phyloP scores from a whole-genome alignment of 2,113 vertebrate species.

The Pelodiscus sinensis region DNA sequence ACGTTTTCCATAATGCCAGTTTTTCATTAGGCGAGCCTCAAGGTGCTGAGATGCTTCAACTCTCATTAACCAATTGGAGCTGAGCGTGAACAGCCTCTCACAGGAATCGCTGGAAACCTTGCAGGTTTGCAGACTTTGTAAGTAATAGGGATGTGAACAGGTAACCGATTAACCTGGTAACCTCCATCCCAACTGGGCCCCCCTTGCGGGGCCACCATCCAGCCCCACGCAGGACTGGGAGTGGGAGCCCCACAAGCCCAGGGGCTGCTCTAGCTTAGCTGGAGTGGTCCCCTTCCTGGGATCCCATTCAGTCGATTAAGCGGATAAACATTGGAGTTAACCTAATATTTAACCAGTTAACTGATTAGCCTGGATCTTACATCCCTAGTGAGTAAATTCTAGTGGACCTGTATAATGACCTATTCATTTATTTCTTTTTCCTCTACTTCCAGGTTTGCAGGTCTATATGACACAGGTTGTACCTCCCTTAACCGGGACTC shows the following conservation, averaged over 20 bases:
- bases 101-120: not conserved
- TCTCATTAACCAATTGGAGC: not conserved
- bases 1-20: slow-evolving; percentile 19
- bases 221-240: too few relatives aligned
- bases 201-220: too few relatives aligned
- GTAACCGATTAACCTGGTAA: too few relatives aligned
- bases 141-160: not conserved
- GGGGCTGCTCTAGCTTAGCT: too few relatives aligned
- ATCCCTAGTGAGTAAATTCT: not conserved
- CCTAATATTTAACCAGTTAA: too few relatives aligned
- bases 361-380: too few relatives aligned
- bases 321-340: too few relatives aligned
- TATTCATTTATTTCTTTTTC: slow-evolving; percentile 6
- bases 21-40: slow-evolving; percentile 10
- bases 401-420: slow-evolving; percentile 14
- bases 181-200: too few relatives aligned
- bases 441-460: not conserved
- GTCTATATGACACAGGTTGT: not conserved
- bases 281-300: too few relatives aligned
- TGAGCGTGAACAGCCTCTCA: not conserved
- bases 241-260: too few relatives aligned
- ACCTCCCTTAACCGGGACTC: too few relatives aligned
- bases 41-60: not conserved
- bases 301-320: too few relatives aligned
- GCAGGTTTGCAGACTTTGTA: not conserved